A percentile compares a stretch with the other conserved stretches of the same genome.
These are phyloP conservation scores for Stylophora pistillata DNA, from an alignment of 64 coral and sea anemone genomes.

Conservation along the genomic window DNA sequence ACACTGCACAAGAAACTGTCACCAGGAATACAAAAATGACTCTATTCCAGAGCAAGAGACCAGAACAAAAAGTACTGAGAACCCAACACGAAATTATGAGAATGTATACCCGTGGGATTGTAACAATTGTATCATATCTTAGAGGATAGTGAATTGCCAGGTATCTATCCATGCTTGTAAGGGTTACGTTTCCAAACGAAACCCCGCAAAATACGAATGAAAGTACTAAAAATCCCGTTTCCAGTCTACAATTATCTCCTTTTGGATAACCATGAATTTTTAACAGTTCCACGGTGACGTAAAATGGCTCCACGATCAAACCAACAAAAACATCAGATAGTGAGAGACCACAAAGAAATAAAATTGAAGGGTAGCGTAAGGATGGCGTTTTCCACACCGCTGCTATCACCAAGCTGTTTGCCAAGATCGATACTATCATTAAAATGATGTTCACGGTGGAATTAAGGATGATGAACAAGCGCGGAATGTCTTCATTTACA, in stretches of 20 bases:
- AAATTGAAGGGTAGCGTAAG: neutral
- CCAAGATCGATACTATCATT: neutral
- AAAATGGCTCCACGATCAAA: neutral
- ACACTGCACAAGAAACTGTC: neutral
- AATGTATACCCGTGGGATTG: neutral
- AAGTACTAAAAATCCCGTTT: neutral
- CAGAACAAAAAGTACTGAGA: neutral
- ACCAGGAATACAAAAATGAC: neutral
- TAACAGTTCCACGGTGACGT: neutral
- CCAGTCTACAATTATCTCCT: neutral
- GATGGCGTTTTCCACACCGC: neutral
- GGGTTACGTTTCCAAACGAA: neutral
- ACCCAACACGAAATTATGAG: neutral
- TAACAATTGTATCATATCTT: neutral
- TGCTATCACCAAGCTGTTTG: neutral
- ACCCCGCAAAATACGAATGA: neutral
- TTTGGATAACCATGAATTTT: slow-evolving; percentile 7
- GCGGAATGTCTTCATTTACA: neutral
- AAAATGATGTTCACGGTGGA: neutral
- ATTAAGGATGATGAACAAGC: neutral
- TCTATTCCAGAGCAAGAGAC: neutral
- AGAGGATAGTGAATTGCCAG: neutral
- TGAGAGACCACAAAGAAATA: neutral
- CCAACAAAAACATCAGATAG: neutral
- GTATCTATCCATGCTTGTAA: neutral